Conservation (phyloP, 2,888 invertebrate species). For the Thelaira solivaga region DNA sequence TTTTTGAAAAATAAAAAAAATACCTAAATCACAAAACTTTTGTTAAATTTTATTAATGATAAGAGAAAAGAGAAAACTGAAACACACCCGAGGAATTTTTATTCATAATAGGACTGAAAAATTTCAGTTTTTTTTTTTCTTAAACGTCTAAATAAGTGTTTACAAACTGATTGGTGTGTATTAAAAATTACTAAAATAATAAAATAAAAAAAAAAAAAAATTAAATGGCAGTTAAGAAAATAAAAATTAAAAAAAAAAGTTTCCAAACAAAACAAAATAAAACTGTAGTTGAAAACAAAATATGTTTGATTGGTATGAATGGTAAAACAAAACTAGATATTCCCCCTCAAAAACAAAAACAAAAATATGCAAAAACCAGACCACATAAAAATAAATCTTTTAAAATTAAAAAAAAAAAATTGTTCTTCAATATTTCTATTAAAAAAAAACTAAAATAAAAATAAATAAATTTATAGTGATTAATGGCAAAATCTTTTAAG, state of each 20-base stretch:
- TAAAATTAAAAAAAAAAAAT: no score
- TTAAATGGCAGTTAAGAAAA: neutral
- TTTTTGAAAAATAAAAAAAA: no score
- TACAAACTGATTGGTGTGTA: conserved; percentile 22
- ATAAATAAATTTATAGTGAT: conserved; percentile 49
- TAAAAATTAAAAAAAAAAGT: conserved; percentile 21
- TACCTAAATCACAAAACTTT: no score
- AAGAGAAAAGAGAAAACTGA: no score
- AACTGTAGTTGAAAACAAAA: conserved; percentile 40
- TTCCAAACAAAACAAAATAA: conserved; percentile 1
- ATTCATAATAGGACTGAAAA: no score
- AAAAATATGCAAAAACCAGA: conserved; percentile 3
- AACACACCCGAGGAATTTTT: no score
- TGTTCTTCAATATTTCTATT: conserved; percentile 56
- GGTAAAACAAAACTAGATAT: neutral
- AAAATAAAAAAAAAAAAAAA: conserved; percentile 5
- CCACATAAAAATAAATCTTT: conserved; percentile 10
- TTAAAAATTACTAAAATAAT: neutral
- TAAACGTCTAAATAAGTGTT: neutral
- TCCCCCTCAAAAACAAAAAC: neutral
- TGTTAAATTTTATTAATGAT: no score
- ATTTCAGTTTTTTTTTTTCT: neutral
- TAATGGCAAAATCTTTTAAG: conserved; percentile 63
- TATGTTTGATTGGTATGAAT: conserved; percentile 46
- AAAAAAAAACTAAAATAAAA: conserved; percentile 44